These are phyloP conservation scores for Electrona antarctica DNA, from an alignment of 2,113 vertebrate species.

Conservation along the genomic window DNA sequence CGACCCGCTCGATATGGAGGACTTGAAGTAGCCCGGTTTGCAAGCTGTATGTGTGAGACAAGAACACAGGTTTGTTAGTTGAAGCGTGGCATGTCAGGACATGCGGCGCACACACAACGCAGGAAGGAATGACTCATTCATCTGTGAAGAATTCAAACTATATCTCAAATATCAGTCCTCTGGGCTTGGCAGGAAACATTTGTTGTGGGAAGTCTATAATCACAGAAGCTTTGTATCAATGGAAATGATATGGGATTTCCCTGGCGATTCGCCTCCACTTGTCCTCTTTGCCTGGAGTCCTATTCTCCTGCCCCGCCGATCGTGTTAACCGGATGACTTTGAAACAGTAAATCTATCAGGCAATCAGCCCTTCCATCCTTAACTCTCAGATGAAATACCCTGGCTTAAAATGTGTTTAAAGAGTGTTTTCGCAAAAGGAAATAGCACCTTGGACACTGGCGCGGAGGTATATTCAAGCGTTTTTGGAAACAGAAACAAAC, in stretches of 20 bases:
- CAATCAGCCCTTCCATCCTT: conserved; percentile 44
- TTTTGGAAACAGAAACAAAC: conserved; percentile 43
- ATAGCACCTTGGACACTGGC: conserved; percentile 29
- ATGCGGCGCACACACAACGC: conserved; percentile 29
- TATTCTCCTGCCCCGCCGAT: conserved; percentile 62
- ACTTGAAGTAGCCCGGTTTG: conserved; percentile 87
- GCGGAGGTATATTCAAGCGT: conserved; percentile 18
- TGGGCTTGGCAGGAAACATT: conserved; percentile 64
- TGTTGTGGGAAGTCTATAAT: conserved; percentile 69
- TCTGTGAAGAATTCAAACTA: conserved; percentile 61
- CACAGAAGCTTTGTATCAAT: conserved; percentile 62
- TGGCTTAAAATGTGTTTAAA: conserved; percentile 38
- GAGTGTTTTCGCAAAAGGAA: conserved; percentile 65
- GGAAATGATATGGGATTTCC: conserved; percentile 74
- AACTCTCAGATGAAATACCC: conserved; percentile 45
- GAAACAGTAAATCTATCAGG: conserved; percentile 56
- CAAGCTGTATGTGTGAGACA: conserved; percentile 79
- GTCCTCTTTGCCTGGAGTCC: conserved; percentile 59
- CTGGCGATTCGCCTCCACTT: conserved; percentile 63
- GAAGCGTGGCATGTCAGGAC: conserved; percentile 31
- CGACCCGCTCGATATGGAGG: conserved; percentile 53
- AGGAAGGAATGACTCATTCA: conserved; percentile 61
- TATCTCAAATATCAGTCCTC: conserved; percentile 39
- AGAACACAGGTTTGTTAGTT: conserved; percentile 34
- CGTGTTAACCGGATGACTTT: conserved; percentile 62